Percentiles rank a stretch among this genome's conserved stretches.
Evolutionary conservation across 1,140 invertebrate genomes (phyloP).

Genomic region (Drosophila chauvacae): DNA sequence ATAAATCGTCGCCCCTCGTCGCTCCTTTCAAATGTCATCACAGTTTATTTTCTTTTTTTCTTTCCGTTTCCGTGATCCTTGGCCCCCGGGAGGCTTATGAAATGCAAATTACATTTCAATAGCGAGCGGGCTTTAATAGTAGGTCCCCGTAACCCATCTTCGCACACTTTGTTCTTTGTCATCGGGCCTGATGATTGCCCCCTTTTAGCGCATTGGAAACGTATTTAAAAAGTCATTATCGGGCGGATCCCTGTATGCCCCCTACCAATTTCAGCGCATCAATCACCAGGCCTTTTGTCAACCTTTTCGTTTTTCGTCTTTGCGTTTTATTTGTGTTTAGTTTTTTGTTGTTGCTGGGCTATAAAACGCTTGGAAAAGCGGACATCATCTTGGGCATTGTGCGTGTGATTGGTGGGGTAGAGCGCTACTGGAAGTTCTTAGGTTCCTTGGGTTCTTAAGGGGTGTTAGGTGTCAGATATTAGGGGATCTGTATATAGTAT

Average conservation of each 20-base stretch:
- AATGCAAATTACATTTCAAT: conserved; percentile 82
- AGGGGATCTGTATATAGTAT: neutral
- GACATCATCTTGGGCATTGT: conserved; percentile 14
- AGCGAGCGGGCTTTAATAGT: conserved; percentile 43
- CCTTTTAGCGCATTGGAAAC: conserved; percentile 75
- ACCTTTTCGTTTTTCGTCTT: conserved; percentile 21
- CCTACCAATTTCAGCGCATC: conserved; percentile 37
- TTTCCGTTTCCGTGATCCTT: conserved; percentile 41
- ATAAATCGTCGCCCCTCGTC: conserved; percentile 62
- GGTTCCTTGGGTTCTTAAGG: conserved; percentile 1
- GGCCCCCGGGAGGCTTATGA: conserved; percentile 63
- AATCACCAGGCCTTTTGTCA: conserved; percentile 57
- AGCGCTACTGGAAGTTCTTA: conserved; percentile 13
- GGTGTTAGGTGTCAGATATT: neutral
- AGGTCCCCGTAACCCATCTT: conserved; percentile 44
- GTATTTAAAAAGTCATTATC: conserved; percentile 82
- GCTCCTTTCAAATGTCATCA: conserved; percentile 64
- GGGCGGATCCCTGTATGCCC: conserved; percentile 24
- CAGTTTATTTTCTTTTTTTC: conserved; percentile 24
- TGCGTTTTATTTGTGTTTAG: conserved; percentile 2
- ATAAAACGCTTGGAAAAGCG: conserved; percentile 38
- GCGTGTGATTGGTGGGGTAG: conserved; percentile 31
- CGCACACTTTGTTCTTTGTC: conserved; percentile 49
- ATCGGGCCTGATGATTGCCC: conserved; percentile 57
- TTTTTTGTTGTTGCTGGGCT: conserved; percentile 1